A percentile compares a stretch with the other conserved stretches of the same genome.
These are phyloP conservation scores for Colletes collaris DNA, from an alignment of 2,888 invertebrate genomes.

Conservation along the genomic window DNA sequence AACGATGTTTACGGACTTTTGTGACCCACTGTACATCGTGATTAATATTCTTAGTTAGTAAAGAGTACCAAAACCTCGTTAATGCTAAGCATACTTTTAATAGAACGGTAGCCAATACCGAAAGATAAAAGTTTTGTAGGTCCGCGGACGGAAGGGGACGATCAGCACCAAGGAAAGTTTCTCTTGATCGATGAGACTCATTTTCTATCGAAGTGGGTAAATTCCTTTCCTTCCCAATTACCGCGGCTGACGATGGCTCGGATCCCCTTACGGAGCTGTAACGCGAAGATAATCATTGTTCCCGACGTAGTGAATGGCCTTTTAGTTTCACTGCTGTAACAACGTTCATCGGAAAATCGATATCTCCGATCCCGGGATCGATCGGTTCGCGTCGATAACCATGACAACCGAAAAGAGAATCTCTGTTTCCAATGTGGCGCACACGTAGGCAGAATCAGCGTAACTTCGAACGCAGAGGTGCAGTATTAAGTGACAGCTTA, in stretches of 20 bases:
- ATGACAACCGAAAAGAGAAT: neutral
- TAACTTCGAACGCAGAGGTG: neutral
- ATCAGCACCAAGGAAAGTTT: constrained; percentile 52
- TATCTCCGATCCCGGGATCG: constrained; percentile 21
- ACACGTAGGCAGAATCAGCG: neutral
- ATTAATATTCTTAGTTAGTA: neutral
- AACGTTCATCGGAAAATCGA: constrained; percentile 38
- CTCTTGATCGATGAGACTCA: constrained; percentile 48
- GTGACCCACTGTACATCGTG: too few species aligned
- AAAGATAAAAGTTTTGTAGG: constrained; percentile 2
- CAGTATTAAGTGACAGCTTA: neutral
- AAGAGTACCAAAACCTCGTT: neutral
- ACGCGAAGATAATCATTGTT: constrained; percentile 62
- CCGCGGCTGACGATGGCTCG: constrained; percentile 35
- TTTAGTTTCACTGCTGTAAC: constrained; percentile 30
- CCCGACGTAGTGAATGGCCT: constrained; percentile 30
- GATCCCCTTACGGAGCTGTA: constrained; percentile 49
- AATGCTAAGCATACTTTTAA: neutral
- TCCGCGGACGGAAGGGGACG: constrained; percentile 29
- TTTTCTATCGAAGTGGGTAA: constrained; percentile 35
- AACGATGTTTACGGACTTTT: too few species aligned
- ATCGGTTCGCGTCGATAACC: neutral
- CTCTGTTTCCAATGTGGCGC: neutral
- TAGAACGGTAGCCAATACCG: neutral
- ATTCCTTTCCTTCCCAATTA: constrained; percentile 63